Conservation (phyloP, 2,113 vertebrate species). For the Nycticebus coucang region DNA sequence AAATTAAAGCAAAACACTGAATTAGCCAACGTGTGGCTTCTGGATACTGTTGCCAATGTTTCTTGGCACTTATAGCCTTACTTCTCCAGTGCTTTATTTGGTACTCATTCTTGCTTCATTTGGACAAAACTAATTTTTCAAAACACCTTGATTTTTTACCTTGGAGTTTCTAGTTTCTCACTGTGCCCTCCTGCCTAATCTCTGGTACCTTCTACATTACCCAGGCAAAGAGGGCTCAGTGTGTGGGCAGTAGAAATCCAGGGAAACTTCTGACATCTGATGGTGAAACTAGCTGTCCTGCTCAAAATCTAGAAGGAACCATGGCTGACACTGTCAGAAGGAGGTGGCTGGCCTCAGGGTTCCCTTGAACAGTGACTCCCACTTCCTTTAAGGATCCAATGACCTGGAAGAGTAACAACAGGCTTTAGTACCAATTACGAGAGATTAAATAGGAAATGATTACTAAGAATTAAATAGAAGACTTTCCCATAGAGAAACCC, state of each 20-base stretch:
- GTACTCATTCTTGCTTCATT: background rate
- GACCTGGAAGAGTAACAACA: background rate
- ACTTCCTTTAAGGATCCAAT: background rate
- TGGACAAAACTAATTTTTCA: background rate
- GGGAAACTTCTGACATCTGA: background rate
- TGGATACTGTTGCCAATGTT: too few relatives aligned
- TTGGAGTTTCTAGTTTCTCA: background rate
- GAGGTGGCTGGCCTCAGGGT: background rate
- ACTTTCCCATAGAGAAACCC: too few relatives aligned
- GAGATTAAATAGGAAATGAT: constrained; percentile 55
- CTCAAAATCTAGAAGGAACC: background rate
- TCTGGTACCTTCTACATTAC: background rate
- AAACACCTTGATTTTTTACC: background rate
- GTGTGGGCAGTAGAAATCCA: background rate
- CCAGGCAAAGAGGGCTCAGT: background rate
- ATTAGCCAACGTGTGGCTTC: background rate
- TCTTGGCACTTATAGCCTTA: background rate
- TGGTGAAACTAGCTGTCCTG: background rate
- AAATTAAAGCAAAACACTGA: background rate
- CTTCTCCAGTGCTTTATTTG: background rate
- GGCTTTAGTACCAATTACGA: constrained; percentile 33
- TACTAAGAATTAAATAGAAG: constrained; percentile 1
- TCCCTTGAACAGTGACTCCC: background rate
- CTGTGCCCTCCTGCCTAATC: background rate
- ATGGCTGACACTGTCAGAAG: background rate